A percentile compares a stretch with the other conserved stretches of the same genome.
Conservation (phyloP, 2,888 invertebrate genomes). For the Drosophila algonquin region DNA sequence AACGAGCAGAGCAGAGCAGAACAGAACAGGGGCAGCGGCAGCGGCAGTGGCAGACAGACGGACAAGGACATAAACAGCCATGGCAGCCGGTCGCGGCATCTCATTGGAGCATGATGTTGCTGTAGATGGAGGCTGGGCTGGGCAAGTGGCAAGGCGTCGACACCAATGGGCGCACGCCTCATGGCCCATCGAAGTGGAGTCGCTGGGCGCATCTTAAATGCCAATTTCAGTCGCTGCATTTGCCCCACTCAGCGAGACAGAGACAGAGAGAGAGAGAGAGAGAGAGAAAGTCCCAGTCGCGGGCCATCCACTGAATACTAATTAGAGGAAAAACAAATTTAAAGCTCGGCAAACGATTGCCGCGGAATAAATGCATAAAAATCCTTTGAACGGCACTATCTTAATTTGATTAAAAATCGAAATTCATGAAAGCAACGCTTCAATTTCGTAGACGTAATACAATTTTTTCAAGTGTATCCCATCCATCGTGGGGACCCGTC, state of each 20-base stretch:
- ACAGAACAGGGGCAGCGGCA: too few species aligned
- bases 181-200: neutral
- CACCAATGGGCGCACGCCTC: constrained; percentile 7
- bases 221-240: constrained; percentile 70
- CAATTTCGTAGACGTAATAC: neutral
- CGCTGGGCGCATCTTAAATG: constrained; percentile 57
- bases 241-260: constrained; percentile 28
- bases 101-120: too few species aligned
- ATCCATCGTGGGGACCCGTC: constrained; percentile 8
- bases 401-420: neutral
- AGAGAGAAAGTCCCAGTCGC: neutral
- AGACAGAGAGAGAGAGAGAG: constrained; percentile 15
- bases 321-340: constrained; percentile 19
- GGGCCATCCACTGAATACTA: constrained; percentile 24
- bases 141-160: constrained; percentile 1
- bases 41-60: constrained; percentile 25
- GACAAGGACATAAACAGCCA: constrained; percentile 71
- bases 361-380: neutral
- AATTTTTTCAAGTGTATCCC: constrained; percentile 16
- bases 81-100: neutral
- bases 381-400: neutral
- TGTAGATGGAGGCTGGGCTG: neutral
- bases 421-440: neutral
- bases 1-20: constrained; percentile 65
- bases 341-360: neutral